Evolutionary conservation across 2,113 vertebrate genomes (phyloP), one percentile per base, ranked within the genome.

Genomic region (Struthio camelus): DNA sequence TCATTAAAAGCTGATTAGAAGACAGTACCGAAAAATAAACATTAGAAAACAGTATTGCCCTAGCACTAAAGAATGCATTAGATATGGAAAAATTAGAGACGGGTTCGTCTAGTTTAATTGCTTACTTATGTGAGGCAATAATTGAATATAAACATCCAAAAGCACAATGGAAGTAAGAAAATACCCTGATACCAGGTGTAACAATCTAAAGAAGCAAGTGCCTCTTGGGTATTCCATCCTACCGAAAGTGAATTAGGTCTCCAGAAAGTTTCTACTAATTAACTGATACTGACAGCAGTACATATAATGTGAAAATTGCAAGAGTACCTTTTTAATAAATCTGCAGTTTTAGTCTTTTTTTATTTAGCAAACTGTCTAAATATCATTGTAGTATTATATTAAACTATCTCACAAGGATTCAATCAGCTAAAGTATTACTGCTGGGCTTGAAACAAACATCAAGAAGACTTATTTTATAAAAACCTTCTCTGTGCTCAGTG

Each of bases 401-500:
- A 69, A 90, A 77, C 65, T 53, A 65, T 72, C 53, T 82, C 92
- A 85, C 58, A 66, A 51, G 78, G 78, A 79, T 61, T 86, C 44
- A 92, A 72, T 75, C 85, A 90, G 73, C 70, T 87, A 76, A 90
- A 22, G 14, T 40, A 67, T 72, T 79, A 84, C 40, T 75, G 14
- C n/a, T 95, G 48, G 56, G 28, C 62, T 89, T 80, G 48, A 84
- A 72, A 84, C 27, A 89, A 95, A 84, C 27, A 59, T 36, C 40
- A 80, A 32, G 53, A 87, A 6, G 36, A 79, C 11, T 5, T 95
- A 82, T 70, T 93, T 54, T 92, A 94, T 94, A 97, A 86, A 95
- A 14, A 82, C 34, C 23, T 53, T 50, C 46, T 93, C 77, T 90
- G 69, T 67, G 38, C 65, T 92, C 44, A 75, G 50, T 59, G 32